Percentiles rank a stretch among this genome's conserved stretches.
These are phyloP conservation scores for Lepidurus couesii DNA, from an alignment of 1,140 invertebrate species.

Conservation along the genomic window DNA sequence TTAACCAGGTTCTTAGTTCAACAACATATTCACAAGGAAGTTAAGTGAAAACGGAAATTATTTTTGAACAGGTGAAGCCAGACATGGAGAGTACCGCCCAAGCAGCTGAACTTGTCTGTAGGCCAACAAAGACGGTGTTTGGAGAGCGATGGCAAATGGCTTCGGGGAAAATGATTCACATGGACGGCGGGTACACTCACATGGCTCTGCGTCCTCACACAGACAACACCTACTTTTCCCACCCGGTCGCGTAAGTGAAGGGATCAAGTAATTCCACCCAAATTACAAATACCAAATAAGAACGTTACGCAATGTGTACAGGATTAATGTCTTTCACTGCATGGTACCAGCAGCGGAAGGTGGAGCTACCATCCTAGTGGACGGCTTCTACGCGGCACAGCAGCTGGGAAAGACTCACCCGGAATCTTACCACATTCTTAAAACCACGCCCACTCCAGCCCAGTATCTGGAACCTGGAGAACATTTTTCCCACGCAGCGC, in stretches of 20 bases:
- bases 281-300: not conserved
- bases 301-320: slow-evolving; percentile 37
- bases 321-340: slow-evolving; percentile 63
- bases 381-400: slow-evolving; percentile 60
- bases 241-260: slow-evolving; percentile 57
- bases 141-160: slow-evolving; percentile 59
- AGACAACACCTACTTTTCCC: slow-evolving; percentile 65
- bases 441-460: slow-evolving; percentile 45
- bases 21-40: not conserved
- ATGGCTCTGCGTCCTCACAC: slow-evolving; percentile 50
- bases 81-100: slow-evolving; percentile 50
- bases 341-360: slow-evolving; percentile 54
- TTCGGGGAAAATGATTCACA: slow-evolving; percentile 48
- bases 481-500: slow-evolving; percentile 50
- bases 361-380: slow-evolving; percentile 61
- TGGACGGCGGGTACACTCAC: slow-evolving; percentile 61
- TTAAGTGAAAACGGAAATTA: not conserved
- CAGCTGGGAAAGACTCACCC: slow-evolving; percentile 50
- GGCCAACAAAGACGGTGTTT: slow-evolving; percentile 57
- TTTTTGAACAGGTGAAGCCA: slow-evolving; percentile 30
- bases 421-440: slow-evolving; percentile 53
- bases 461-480: slow-evolving; percentile 57
- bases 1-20: slow-evolving; percentile 43
- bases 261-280: not conserved
- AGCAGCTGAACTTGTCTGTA: slow-evolving; percentile 50